Conservation (phyloP, 2,888 invertebrate species). For the Drepana falcataria region DNA sequence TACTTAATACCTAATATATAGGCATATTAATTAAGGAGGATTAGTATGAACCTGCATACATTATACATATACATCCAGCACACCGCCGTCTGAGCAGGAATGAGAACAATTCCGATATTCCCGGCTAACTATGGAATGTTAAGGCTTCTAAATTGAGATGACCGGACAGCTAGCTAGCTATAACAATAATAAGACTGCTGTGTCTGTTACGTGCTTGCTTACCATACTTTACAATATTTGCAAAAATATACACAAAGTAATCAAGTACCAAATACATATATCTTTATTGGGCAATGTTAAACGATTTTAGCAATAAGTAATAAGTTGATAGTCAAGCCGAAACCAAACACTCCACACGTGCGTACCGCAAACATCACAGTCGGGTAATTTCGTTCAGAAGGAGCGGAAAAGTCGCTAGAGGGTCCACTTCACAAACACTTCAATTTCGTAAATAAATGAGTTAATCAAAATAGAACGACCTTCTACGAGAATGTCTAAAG, state of each 20-base stretch:
- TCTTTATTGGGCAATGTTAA: conserved; percentile 7
- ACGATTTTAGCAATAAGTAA: conserved; percentile 37
- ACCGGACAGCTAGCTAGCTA: conserved; percentile 11
- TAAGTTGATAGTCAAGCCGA: conserved; percentile 46
- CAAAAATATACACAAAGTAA: too few relatives aligned
- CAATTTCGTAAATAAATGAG: conserved; percentile 49
- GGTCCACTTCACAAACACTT: conserved; percentile 39
- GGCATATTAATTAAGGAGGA: neutral
- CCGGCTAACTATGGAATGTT: conserved; percentile 54
- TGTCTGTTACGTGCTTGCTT: too few relatives aligned
- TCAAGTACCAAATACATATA: too few relatives aligned
- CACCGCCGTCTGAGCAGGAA: conserved; percentile 36
- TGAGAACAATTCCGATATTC: conserved; percentile 57
- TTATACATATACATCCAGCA: conserved; percentile 16
- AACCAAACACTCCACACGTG: conserved; percentile 49
- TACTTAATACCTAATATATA: neutral
- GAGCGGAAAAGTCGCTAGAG: conserved; percentile 40
- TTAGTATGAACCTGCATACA: neutral
- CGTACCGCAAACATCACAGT: conserved; percentile 45
- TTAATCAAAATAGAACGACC: conserved; percentile 43
- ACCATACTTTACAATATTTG: too few relatives aligned
- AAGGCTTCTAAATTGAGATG: conserved; percentile 41
- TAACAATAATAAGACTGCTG: too few relatives aligned
- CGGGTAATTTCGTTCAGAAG: conserved; percentile 36
- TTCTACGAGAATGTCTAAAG: conserved; percentile 13